These are phyloP conservation scores for Melitaea cinxia DNA, from an alignment of 1,140 invertebrate species.

Conservation along the genomic window DNA sequence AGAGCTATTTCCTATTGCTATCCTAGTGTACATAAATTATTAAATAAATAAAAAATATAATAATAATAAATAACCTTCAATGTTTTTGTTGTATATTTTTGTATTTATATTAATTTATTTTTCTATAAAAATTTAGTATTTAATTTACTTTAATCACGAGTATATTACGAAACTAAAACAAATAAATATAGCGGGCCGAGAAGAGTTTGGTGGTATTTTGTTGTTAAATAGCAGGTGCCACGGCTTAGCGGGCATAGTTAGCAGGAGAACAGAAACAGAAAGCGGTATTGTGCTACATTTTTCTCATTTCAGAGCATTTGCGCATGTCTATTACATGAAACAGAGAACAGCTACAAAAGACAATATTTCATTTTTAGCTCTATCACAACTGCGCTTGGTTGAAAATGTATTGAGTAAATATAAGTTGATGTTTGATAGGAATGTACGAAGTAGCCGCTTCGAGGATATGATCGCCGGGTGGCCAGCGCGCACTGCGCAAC, in stretches of 20 bases:
- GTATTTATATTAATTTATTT: no score
- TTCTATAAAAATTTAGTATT: no score
- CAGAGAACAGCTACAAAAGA: constrained; percentile 1
- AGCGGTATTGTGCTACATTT: constrained; percentile 36
- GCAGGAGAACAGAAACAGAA: constrained; percentile 55
- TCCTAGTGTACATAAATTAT: no score
- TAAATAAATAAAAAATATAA: no score
- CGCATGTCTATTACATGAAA: constrained; percentile 38
- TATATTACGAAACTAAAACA: no score
- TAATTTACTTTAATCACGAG: no score
- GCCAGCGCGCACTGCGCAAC: constrained; percentile 79
- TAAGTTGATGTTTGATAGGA: constrained; percentile 44
- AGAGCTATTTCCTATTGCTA: no score
- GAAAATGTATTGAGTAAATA: neutral
- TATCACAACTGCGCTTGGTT: constrained; percentile 22
- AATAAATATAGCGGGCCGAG: no score
- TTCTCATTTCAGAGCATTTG: constrained; percentile 43
- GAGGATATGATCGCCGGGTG: constrained; percentile 64
- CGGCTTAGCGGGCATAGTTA: constrained; percentile 75
- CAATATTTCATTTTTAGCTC: constrained; percentile 5
- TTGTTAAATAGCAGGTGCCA: constrained; percentile 66
- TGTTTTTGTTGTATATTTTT: no score
- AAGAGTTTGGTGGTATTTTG: no score
- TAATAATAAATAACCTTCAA: no score
- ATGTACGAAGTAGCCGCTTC: constrained; percentile 47